A percentile compares a stretch with the other conserved stretches of the same genome.
Evolutionary conservation across 2,888 invertebrate species (phyloP).

Genomic region (Yponomeuta malinellus): DNA sequence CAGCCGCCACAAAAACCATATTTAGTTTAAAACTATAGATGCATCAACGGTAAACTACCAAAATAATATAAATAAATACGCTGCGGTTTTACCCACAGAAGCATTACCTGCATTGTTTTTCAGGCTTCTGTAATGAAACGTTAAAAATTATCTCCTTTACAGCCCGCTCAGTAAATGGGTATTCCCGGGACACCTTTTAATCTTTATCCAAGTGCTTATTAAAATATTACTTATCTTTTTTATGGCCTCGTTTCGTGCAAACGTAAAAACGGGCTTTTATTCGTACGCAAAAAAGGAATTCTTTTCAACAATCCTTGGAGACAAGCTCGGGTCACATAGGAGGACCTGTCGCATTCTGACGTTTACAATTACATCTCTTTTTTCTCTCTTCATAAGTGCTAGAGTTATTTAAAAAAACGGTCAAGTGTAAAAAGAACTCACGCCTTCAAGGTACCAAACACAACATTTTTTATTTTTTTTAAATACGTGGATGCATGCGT

Average conservation of each 20-base stretch:
- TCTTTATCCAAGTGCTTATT: background rate
- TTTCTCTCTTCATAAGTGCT: background rate
- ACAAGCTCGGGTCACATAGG: background rate
- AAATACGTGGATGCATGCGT: too few species aligned
- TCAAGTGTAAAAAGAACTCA: too few species aligned
- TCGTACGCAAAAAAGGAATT: slow-evolving; percentile 1
- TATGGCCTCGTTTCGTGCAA: background rate
- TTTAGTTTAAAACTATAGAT: too few species aligned
- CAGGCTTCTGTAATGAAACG: background rate
- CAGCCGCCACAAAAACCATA: too few species aligned
- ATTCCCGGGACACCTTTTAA: background rate
- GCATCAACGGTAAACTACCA: too few species aligned
- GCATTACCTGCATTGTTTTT: background rate
- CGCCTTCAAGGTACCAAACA: too few species aligned
- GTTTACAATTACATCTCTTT: background rate
- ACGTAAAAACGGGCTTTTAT: slow-evolving; percentile 4
- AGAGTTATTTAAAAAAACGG: background rate
- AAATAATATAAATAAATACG: too few species aligned
- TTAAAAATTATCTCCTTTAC: background rate
- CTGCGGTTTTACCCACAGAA: too few species aligned
- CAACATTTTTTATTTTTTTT: too few species aligned
- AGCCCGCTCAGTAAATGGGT: background rate
- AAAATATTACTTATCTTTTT: slow-evolving; percentile 6
- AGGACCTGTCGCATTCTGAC: background rate
- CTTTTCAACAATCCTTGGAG: background rate